Evolutionary conservation across 2,797 vertebrate species (phyloP).

Genomic region (Alcedo atthis): DNA sequence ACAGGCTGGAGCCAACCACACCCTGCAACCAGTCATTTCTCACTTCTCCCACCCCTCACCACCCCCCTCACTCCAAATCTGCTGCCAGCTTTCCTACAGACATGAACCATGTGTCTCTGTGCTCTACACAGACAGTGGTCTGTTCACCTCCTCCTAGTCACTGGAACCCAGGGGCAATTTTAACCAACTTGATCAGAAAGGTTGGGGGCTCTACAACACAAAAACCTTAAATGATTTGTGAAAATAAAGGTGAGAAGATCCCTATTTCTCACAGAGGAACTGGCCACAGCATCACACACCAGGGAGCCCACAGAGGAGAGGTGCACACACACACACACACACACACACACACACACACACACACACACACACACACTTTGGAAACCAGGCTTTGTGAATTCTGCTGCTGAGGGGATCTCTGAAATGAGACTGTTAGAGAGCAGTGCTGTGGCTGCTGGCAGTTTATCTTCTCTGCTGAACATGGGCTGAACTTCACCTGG

Average conservation of each 20-base stretch:
- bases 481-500: neutral
- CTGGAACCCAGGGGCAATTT: neutral
- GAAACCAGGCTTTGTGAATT: neutral
- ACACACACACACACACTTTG: neutral
- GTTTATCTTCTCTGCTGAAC: neutral
- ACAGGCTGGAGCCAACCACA: neutral
- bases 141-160: neutral
- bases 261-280: neutral
- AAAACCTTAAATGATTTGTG: neutral
- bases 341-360: neutral
- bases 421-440: neutral
- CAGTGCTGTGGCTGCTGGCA: neutral
- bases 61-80: neutral
- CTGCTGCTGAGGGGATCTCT: neutral
- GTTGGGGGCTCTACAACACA: neutral
- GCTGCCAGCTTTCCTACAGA: neutral
- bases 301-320: neutral
- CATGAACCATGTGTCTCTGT: neutral
- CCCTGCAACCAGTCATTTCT: neutral
- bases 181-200: neutral
- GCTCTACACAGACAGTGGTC: neutral
- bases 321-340: rapidly evolving
- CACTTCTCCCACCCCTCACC: neutral
- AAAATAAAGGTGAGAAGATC: neutral
- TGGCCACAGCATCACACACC: neutral